Percentiles rank a stretch among this genome's conserved stretches.
phyloP scores from a whole-genome alignment of 2,113 vertebrate species.

The Saguinus midas region DNA sequence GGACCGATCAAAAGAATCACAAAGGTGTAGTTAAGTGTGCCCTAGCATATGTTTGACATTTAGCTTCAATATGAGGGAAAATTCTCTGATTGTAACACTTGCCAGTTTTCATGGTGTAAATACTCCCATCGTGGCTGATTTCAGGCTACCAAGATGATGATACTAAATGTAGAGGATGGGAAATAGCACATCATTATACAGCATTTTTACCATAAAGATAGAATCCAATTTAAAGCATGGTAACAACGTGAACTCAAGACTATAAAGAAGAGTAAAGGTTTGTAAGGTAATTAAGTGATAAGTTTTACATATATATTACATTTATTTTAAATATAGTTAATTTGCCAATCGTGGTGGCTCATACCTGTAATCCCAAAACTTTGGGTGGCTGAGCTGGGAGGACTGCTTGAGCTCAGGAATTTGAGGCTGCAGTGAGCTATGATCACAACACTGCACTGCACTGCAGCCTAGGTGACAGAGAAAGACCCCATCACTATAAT shows the following conservation, averaged over 20 bases:
- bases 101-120: not conserved
- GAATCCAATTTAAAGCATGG: not conserved
- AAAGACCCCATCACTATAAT: no score
- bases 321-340: conserved; percentile 40
- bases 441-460: no score
- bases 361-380: no score
- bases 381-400: no score
- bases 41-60: not conserved
- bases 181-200: not conserved
- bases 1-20: not conserved
- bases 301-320: not conserved
- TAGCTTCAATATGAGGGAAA: not conserved
- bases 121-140: not conserved
- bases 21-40: not conserved
- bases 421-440: no score
- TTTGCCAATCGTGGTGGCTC: not conserved
- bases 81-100: not conserved
- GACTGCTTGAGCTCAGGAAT: no score
- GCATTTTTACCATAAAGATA: not conserved
- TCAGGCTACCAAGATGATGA: not conserved
- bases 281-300: not conserved
- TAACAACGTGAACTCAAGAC: not conserved
- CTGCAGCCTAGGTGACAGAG: no score
- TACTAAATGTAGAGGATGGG: not conserved
- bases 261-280: not conserved